Conservation (phyloP, 2,888 invertebrate species). For the Phanerotoma sp. region DNA sequence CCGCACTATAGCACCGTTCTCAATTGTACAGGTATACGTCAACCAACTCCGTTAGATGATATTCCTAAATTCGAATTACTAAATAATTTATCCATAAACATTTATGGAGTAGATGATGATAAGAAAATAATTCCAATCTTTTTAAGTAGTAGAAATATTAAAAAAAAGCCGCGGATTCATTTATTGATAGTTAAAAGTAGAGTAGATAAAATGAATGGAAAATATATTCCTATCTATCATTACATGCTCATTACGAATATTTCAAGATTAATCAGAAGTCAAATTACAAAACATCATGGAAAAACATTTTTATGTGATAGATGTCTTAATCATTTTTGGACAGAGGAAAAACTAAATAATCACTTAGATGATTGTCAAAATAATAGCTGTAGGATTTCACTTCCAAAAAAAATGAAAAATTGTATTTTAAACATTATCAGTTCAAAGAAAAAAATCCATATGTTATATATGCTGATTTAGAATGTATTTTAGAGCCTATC, state of each 20-base stretch:
- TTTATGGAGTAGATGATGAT: constrained; percentile 28
- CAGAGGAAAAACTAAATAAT: neutral
- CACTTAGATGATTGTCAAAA: constrained; percentile 21
- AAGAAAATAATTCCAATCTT: constrained; percentile 6
- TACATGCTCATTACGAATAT: constrained; percentile 28
- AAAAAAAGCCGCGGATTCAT: too few relatives aligned
- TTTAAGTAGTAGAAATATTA: neutral
- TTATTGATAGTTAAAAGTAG: constrained; percentile 1
- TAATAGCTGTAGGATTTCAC: neutral
- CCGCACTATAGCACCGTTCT: constrained; percentile 26
- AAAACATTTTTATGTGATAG: constrained; percentile 23
- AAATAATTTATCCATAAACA: constrained; percentile 33
- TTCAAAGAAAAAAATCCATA: constrained; percentile 25
- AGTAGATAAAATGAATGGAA: neutral
- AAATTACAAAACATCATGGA: constrained; percentile 2
- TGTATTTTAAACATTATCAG: constrained; percentile 25
- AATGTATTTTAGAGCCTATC: constrained; percentile 23
- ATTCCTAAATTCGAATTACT: constrained; percentile 32
- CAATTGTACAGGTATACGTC: constrained; percentile 28
- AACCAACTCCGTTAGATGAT: constrained; percentile 28
- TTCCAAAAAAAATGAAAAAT: constrained; percentile 13
- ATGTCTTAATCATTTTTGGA: constrained; percentile 18
- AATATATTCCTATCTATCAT: constrained; percentile 8
- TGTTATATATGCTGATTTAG: constrained; percentile 28
- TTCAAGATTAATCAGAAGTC: constrained; percentile 20